These are phyloP conservation scores for Rhinoptilus africanus DNA, from an alignment of 2,113 vertebrate species.

Conservation along the genomic window DNA sequence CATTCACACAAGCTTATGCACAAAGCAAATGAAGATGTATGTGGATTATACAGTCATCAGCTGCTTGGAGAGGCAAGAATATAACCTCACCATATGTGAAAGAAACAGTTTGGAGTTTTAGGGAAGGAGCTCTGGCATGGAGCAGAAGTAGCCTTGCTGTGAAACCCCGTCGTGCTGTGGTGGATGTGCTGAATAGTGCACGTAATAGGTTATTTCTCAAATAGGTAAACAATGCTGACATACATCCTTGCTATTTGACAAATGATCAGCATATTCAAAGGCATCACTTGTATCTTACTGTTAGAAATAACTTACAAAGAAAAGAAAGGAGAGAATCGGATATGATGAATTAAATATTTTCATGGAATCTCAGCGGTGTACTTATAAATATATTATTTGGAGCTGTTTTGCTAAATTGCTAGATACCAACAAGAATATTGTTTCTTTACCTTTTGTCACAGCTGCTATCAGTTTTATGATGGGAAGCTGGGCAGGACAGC, in stretches of 20 bases:
- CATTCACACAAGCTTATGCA: neutral
- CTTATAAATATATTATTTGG: neutral
- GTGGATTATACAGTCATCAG: neutral
- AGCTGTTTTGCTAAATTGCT: neutral
- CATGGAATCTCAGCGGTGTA: neutral
- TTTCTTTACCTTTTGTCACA: neutral
- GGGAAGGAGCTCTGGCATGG: neutral
- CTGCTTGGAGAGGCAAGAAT: neutral
- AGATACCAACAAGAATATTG: neutral
- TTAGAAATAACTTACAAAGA: neutral
- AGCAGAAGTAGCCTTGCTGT: neutral
- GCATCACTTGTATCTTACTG: neutral
- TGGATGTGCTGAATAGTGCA: neutral
- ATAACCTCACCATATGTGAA: neutral
- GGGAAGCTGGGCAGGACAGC: neutral
- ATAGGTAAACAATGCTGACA: neutral
- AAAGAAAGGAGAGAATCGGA: neutral
- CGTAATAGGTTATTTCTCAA: neutral
- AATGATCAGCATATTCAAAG: neutral
- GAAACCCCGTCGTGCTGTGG: neutral
- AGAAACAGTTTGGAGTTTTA: neutral
- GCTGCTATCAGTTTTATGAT: neutral
- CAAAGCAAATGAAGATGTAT: neutral
- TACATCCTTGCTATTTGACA: neutral
- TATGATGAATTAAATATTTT: neutral